Evolutionary conservation across 2,888 invertebrate genomes (phyloP).

Genomic region (Palloptera scutellata): DNA sequence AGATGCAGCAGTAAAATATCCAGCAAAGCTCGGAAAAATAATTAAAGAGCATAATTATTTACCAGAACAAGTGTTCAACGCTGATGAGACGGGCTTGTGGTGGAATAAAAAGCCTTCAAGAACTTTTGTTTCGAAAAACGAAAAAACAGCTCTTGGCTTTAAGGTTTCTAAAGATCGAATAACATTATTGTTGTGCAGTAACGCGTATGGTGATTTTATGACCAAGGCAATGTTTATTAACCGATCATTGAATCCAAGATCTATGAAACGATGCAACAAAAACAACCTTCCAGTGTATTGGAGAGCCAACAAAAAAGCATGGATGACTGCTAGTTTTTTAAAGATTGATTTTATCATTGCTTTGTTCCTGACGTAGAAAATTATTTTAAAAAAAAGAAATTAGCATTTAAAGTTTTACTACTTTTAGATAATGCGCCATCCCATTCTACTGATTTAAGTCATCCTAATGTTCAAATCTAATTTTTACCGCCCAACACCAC

Average conservation of each 20-base stretch:
- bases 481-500: too few species aligned
- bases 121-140: slow-evolving; percentile 23
- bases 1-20: slow-evolving; percentile 6
- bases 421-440: too few species aligned
- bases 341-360: slow-evolving; percentile 21
- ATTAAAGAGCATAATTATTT: background rate
- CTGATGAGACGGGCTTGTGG: slow-evolving; percentile 9
- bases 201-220: too few species aligned
- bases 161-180: slow-evolving; percentile 42
- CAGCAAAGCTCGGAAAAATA: background rate
- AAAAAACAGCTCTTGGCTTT: slow-evolving; percentile 24
- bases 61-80: too few species aligned
- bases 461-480: slow-evolving; percentile 25
- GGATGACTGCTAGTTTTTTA: slow-evolving; percentile 22
- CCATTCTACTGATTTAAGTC: slow-evolving; percentile 19
- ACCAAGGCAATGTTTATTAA: slow-evolving; percentile 52
- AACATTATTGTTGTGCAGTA: slow-evolving; percentile 47
- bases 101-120: slow-evolving; percentile 14
- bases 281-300: slow-evolving; percentile 46
- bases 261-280: slow-evolving; percentile 45
- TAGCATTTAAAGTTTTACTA: slow-evolving; percentile 20
- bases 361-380: slow-evolving; percentile 21
- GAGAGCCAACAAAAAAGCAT: slow-evolving; percentile 45
- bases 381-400: slow-evolving; percentile 15
- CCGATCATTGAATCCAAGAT: slow-evolving; percentile 49